Percentiles rank a stretch among this genome's conserved stretches.
These are phyloP conservation scores for Beris chalybata DNA, from an alignment of 2,888 invertebrate genomes.

Conservation along the genomic window DNA sequence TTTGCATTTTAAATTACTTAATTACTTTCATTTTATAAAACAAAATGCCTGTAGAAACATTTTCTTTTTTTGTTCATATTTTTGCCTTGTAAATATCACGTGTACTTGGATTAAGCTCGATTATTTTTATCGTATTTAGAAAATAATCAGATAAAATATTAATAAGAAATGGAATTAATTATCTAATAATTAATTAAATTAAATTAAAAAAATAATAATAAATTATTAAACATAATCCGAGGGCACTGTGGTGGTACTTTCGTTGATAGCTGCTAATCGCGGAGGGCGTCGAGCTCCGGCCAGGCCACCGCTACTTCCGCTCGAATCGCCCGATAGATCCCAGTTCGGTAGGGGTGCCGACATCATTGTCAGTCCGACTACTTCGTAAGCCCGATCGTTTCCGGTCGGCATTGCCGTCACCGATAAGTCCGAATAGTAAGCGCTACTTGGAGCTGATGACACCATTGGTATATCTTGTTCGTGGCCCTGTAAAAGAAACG, in stretches of 20 bases:
- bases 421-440: conserved; percentile 72
- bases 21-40: not conserved
- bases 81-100: conserved; percentile 33
- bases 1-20: conserved; percentile 7
- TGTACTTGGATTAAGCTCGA: conserved; percentile 35
- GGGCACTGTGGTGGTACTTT: conserved; percentile 61
- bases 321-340: conserved; percentile 49
- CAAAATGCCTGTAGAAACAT: not conserved
- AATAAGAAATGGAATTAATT: not conserved
- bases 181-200: no score
- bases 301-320: conserved; percentile 47
- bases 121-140: conserved; percentile 14
- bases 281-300: conserved; percentile 53
- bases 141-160: not conserved
- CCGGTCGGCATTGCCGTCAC: conserved; percentile 58
- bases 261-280: conserved; percentile 62
- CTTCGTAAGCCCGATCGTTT: conserved; percentile 63
- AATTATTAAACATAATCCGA: conserved; percentile 62
- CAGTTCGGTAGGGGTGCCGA: conserved; percentile 56
- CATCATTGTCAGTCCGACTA: conserved; percentile 61
- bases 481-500: conserved; percentile 51
- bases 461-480: conserved; percentile 59
- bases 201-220: conserved; percentile 14
- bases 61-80: not conserved
- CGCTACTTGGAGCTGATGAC: conserved; percentile 71